A percentile compares a stretch with the other conserved stretches of the same genome.
phyloP scores from a whole-genome alignment of 2,888 invertebrate genomes.

The Nomada fucata region DNA sequence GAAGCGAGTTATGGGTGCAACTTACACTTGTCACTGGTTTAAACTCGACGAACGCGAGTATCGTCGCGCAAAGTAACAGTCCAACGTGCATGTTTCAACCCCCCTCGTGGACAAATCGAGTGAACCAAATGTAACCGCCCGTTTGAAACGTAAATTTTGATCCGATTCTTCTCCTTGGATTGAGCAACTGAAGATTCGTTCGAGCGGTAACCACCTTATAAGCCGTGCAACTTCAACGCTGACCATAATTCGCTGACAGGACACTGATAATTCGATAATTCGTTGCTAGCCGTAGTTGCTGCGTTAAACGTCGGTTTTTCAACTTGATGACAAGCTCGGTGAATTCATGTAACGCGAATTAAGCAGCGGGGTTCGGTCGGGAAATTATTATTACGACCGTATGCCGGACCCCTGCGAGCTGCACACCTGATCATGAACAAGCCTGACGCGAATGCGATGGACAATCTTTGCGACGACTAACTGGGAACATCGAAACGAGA shows the following conservation, averaged over 20 bases:
- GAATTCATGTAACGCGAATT: constrained; percentile 47
- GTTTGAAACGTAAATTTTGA: neutral
- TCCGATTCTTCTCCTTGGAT: too few relatives aligned
- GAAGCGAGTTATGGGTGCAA: neutral
- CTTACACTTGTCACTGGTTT: constrained; percentile 53
- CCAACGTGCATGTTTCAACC: constrained; percentile 35
- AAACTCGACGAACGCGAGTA: constrained; percentile 17
- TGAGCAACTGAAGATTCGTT: neutral
- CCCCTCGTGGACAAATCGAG: neutral
- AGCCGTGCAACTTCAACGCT: neutral
- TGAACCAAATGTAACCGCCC: too few relatives aligned
- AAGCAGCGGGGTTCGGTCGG: neutral
- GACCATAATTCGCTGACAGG: neutral
- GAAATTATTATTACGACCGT: neutral
- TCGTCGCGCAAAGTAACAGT: constrained; percentile 12
- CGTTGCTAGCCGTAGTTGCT: constrained; percentile 12
- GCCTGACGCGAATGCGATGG: too few relatives aligned
- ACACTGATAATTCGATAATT: constrained; percentile 11
- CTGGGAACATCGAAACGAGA: neutral
- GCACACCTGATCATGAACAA: neutral
- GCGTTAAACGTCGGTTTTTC: constrained; percentile 11
- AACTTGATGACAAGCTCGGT: constrained; percentile 35
- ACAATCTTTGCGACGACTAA: neutral
- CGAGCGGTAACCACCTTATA: constrained; percentile 22
- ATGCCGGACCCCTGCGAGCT: neutral